Evolutionary conservation across 2,113 vertebrate species (phyloP), one percentile per base, ranked within the genome.

Genomic region (Lontra canadensis): DNA sequence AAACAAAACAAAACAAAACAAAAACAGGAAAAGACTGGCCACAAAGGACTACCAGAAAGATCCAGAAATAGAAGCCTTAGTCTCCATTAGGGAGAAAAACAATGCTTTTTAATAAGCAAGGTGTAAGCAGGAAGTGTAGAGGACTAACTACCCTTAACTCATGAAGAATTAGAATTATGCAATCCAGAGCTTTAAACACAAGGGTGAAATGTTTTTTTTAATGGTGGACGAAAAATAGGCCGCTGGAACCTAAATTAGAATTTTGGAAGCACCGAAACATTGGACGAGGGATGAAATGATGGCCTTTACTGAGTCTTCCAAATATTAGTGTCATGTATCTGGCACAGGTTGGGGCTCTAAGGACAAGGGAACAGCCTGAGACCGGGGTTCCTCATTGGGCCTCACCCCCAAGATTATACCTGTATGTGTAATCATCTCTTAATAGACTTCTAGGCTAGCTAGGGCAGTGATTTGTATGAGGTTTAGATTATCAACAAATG

Each of bases 181-280:
- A 0, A 9, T 17, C n/a, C 6, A 44, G 17, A 71, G n/a, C 34
- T 78, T 55, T 59, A 84, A 78, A 63, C 29, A 44, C 12, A 23
- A 86, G 49, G 42, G 57, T 1, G 2, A 83, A 49, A 26, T 23
- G 34, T 26, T 9, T 67, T 67, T n/a, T 69, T n/a, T n/a, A 65
- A 81, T 18, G 7, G 21, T 65, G 20, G 42, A 90, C 36, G 61
- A 79, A 44, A 67, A 76, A 29, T 3, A 88, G 36, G 26, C 25
- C 20, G 39, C 20, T 80, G 80, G 17, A 88, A 93, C 85, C 92
- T 36, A 74, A 92, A 14, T 31, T n/a, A 83, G 79, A 83, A 55
- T 65, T n/a, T 55, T 14, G 65, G 81, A 52, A 83, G 34, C 44
- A 81, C 52, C 79, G 63, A 31, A 63, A 92, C 59, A 73, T 59